Conservation (phyloP, 2,888 invertebrate genomes). For the Eristalis arbustorum region DNA sequence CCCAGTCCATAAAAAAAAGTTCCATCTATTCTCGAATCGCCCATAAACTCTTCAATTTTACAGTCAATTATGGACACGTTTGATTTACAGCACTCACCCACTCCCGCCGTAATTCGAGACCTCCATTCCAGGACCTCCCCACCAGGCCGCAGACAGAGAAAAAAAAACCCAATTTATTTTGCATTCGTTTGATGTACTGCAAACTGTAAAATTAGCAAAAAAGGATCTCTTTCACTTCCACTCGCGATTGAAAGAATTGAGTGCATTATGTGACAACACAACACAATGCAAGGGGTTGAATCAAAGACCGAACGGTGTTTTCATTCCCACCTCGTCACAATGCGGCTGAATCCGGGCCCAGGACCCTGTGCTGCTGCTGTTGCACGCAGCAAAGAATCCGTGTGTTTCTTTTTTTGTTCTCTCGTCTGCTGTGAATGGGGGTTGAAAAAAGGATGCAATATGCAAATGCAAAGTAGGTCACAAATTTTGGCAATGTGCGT, state of each 20-base stretch:
- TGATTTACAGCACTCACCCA: not conserved
- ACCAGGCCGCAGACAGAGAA: not conserved
- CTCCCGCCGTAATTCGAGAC: not conserved
- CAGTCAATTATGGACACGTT: not conserved
- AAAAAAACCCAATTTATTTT: not conserved
- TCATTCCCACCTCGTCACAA: conserved; percentile 53
- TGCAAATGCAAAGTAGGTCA: conserved; percentile 69
- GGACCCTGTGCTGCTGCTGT: not conserved
- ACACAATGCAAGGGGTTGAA: conserved; percentile 47
- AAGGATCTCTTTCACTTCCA: conserved; percentile 27
- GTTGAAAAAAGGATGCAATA: conserved; percentile 40
- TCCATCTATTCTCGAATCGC: not conserved
- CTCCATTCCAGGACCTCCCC: not conserved
- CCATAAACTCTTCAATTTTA: not conserved
- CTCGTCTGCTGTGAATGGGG: not conserved
- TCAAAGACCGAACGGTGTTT: conserved; percentile 39
- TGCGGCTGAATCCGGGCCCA: not conserved
- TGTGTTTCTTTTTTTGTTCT: not conserved
- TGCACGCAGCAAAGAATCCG: not conserved
- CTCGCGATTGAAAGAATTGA: conserved; percentile 5
- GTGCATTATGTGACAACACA: conserved; percentile 32
- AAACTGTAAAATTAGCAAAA: not conserved
- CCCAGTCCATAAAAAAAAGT: not conserved
- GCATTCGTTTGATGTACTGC: not conserved
- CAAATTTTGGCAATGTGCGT: conserved; percentile 65